Evolutionary conservation across 2,888 invertebrate genomes (phyloP), one percentile per base, ranked within the genome.

Genomic region (Marronus borbonicus): DNA sequence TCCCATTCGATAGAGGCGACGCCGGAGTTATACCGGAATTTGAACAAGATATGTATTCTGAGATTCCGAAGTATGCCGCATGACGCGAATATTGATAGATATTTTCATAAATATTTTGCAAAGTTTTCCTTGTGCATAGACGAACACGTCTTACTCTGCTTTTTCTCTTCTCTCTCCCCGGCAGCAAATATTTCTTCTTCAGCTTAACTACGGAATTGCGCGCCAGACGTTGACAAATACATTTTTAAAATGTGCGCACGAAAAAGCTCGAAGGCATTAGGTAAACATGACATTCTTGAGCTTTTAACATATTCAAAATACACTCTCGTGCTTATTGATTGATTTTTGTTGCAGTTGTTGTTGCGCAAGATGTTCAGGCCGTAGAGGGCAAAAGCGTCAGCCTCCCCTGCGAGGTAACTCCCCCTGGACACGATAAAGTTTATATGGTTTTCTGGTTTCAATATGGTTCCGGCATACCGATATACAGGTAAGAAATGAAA

Each of bases 401-500:
- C 89, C 91, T 97, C 87, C 96, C 96, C 50, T 97, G 97, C 88
- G 95, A 96, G 89, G 94, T 97, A 80, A 93, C 93, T 81, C 94
- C 96, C 66, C 93, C 94, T 52, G 92, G 92, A 84, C 93, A 95
- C 88, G 96, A 96, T 89, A 95, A 94, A 88, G 95, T 97, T 83
- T 95, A 96, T 90, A 96, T 97, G 95, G 96, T 97, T 81, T 93
- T 97, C 89, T 97, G 96, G 96, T 97, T 96, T 90, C 93, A 94
- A 85, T 95, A 96, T 85, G 95, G 95, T 85, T 94, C 94, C 76
- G 96, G 96, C 74, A 94, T 95, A 85, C 96, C 97, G 20, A 90
- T 97, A 75, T 97, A 96, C 91, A 96, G 96, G 96, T 96, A 86
- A 89, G 92, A 28, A 60, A 36, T 36, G 5, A 12, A n/a, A 17